These are phyloP conservation scores for Scartelaos histophorus DNA, from an alignment of 2,113 vertebrate species.

Conservation along the genomic window DNA sequence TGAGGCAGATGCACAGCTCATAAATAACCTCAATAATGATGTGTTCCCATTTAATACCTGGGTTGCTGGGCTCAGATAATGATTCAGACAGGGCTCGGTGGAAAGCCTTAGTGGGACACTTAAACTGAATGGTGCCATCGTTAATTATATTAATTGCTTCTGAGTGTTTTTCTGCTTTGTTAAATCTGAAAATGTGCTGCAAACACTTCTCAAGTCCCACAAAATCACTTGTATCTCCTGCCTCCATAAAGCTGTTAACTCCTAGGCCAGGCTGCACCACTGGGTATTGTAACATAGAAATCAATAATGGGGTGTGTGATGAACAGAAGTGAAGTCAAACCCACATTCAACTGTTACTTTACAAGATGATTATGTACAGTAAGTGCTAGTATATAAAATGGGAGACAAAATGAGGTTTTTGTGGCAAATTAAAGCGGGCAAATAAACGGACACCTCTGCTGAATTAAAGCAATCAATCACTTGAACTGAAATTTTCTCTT, in stretches of 20 bases:
- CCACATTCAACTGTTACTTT: neutral
- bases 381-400: neutral
- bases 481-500: neutral
- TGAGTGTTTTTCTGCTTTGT: constrained; percentile 15
- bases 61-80: constrained; percentile 9
- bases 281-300: neutral
- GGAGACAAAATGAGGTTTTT: neutral
- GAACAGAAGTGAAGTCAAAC: neutral
- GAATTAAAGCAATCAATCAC: neutral
- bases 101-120: constrained; percentile 15
- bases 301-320: constrained; percentile 5
- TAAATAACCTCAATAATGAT: constrained; percentile 19
- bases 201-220: constrained; percentile 11
- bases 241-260: neutral
- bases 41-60: constrained; percentile 13
- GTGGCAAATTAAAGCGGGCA: neutral
- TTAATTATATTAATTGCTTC: constrained; percentile 16
- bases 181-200: constrained; percentile 11
- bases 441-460: neutral
- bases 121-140: constrained; percentile 14
- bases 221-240: constrained; percentile 4
- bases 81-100: constrained; percentile 10
- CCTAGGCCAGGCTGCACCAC: neutral
- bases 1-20: constrained; percentile 6
- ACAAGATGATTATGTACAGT: neutral